A percentile compares a stretch with the other conserved stretches of the same genome.
Evolutionary conservation across 2,797 vertebrate species (phyloP).

Genomic region (Fundulus diaphanus): DNA sequence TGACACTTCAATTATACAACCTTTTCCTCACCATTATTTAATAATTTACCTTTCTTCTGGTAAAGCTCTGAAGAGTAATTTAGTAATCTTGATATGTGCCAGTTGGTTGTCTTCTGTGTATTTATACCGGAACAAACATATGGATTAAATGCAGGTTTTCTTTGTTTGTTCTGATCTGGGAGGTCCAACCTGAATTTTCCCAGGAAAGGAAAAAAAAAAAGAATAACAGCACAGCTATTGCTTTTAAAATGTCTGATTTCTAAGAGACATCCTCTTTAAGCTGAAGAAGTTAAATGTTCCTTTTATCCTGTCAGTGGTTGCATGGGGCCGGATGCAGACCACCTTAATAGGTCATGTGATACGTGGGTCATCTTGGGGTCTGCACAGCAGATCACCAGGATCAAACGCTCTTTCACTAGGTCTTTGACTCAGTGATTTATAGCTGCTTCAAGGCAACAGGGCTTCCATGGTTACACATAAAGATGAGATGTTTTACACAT

Average conservation of each 20-base stretch:
- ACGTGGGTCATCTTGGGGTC: slow-evolving; percentile 66
- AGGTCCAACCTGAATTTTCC: neutral
- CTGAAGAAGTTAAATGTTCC: slow-evolving; percentile 39
- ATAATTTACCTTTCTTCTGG: slow-evolving; percentile 3
- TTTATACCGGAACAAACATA: slow-evolving; percentile 23
- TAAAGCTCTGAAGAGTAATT: slow-evolving; percentile 13
- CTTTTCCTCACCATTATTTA: slow-evolving; percentile 23
- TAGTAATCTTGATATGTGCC: slow-evolving; percentile 12
- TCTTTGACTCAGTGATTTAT: slow-evolving; percentile 65
- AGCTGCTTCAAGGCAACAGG: slow-evolving; percentile 49
- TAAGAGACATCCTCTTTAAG: slow-evolving; percentile 19
- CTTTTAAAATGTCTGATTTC: slow-evolving; percentile 21
- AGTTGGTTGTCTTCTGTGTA: slow-evolving; percentile 29
- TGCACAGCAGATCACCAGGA: slow-evolving; percentile 65
- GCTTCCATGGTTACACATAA: slow-evolving; percentile 40
- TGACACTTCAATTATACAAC: slow-evolving; percentile 35
- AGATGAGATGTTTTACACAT: slow-evolving; percentile 50
- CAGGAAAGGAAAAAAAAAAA: neutral
- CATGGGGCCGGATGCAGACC: slow-evolving; percentile 68
- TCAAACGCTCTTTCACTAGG: slow-evolving; percentile 74
- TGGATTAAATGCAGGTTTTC: slow-evolving; percentile 18
- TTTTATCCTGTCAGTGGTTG: slow-evolving; percentile 68
- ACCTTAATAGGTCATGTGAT: slow-evolving; percentile 76
- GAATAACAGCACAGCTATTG: slow-evolving; percentile 7
- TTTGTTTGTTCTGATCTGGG: slow-evolving; percentile 1